Evolutionary conservation across 1,140 invertebrate species (phyloP).

Genomic region (Eumaeus atala): DNA sequence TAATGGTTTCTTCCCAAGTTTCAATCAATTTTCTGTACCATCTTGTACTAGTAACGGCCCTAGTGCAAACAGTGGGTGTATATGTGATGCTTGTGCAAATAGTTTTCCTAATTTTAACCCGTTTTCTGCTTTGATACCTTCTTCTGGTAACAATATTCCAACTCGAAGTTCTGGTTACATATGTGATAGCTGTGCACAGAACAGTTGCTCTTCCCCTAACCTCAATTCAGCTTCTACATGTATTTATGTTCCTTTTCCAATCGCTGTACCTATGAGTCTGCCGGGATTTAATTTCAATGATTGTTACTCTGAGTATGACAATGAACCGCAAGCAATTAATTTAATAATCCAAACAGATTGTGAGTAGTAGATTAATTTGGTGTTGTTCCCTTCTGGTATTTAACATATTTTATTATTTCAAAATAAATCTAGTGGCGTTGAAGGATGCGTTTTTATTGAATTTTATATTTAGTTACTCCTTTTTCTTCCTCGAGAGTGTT

Average conservation of each 20-base stretch:
- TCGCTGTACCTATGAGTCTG: conserved; percentile 12
- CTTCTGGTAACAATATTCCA: not conserved
- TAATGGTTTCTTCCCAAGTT: conserved; percentile 2
- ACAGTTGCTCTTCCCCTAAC: too few species aligned
- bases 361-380: too few species aligned
- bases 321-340: conserved; percentile 22
- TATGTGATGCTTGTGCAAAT: too few species aligned
- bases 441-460: too few species aligned
- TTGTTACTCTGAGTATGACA: not conserved
- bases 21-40: not conserved
- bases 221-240: conserved; percentile 12
- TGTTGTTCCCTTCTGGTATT: not conserved
- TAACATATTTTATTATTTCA: not conserved
- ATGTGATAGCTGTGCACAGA: not conserved
- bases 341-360: conserved; percentile 25
- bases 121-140: too few species aligned
- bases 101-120: too few species aligned
- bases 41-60: not conserved
- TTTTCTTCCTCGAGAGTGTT: too few species aligned
- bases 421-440: too few species aligned
- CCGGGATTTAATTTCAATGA: not conserved
- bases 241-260: conserved; percentile 17
- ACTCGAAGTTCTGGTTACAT: not conserved
- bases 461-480: too few species aligned
- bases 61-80: not conserved